Base-by-base conservation (phyloP, 53 echinoderm and acorn worm species). In the Mesocentrotus franciscanus region DNA sequence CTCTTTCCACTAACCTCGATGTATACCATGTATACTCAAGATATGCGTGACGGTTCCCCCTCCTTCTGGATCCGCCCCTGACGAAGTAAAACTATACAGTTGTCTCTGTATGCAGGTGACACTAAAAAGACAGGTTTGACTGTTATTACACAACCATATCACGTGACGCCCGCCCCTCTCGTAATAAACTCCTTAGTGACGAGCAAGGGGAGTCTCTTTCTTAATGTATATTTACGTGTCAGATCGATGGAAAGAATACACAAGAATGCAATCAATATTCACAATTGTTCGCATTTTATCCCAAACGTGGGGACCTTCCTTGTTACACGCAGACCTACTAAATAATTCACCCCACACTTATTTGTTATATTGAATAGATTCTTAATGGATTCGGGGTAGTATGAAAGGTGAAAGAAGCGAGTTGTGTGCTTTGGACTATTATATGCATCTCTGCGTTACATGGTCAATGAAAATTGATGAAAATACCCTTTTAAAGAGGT, bases 191-290 rank as follows among this genome's bases (percentile, higher is more conserved):
- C 81, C 81, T 20, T 81, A 81, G 81, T 81, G 81, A 81, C 81
- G 81, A 18, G 42, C 16, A 81, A 13, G 81, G 81, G 81, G 81
- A 39, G 42, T 17, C 20, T 36, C 81, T 39, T 35, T 22, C 36
- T 42, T 17, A 81, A 81, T 78, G 12, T 78, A 26, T 34, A 78
- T 78, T 78, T 78, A 78, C 78, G 24, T 81, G 42, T 81, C 8
- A 18, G 42, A 81, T 81, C 81, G 81, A 81, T 90, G 2, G 26
- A 36, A 13, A 90, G 27, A 27, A 90, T 32, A 90, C 11, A 26
- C 60, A 59, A 90, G 90, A 90, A 59, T 90, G 27, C 60, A 59
- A 90, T 90, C 90, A 33, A 90, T 90, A 58, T 14, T 58, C 14
- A 90, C 29, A 60, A 90, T 85, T 90, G 90, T 90, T 90, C 27